Percentiles rank a stretch among this genome's conserved stretches.
phyloP scores from a whole-genome alignment of 1,140 invertebrate species.

The Drosophila kanapiae region DNA sequence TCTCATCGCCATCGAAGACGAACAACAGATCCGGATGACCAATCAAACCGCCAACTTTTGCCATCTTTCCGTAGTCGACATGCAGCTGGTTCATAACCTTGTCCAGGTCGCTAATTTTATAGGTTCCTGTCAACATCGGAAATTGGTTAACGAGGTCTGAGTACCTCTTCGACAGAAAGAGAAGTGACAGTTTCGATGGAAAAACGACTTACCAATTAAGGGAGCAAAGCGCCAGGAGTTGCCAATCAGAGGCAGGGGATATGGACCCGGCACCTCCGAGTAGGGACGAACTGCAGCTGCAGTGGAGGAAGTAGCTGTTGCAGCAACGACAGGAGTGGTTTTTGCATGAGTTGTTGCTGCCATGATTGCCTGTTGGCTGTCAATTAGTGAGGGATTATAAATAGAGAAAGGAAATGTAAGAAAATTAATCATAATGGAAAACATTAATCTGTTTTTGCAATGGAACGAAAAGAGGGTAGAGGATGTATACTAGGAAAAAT shows the following conservation, averaged over 20 bases:
- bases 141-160: neutral
- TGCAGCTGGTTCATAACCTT: slow-evolving; percentile 90
- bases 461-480: too few species aligned
- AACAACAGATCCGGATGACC: slow-evolving; percentile 93
- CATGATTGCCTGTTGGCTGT: slow-evolving; percentile 17
- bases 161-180: neutral
- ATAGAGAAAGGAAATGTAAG: neutral
- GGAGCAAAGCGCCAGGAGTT: slow-evolving; percentile 93
- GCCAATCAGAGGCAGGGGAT: slow-evolving; percentile 90
- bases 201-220: slow-evolving; percentile 87
- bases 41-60: slow-evolving; percentile 90
- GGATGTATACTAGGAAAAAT: too few species aligned
- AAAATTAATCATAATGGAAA: neutral
- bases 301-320: slow-evolving; percentile 11
- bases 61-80: slow-evolving; percentile 89
- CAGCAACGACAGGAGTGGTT: neutral
- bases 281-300: slow-evolving; percentile 86
- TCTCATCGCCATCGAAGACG: slow-evolving; percentile 91
- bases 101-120: slow-evolving; percentile 90
- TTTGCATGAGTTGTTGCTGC: slow-evolving; percentile 14
- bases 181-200: neutral
- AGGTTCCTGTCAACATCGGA: slow-evolving; percentile 87
- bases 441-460: too few species aligned
- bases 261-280: slow-evolving; percentile 91
- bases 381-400: slow-evolving; percentile 36